These are phyloP conservation scores for Epinotia nisella DNA, from an alignment of 2,888 invertebrate genomes.

Conservation along the genomic window DNA sequence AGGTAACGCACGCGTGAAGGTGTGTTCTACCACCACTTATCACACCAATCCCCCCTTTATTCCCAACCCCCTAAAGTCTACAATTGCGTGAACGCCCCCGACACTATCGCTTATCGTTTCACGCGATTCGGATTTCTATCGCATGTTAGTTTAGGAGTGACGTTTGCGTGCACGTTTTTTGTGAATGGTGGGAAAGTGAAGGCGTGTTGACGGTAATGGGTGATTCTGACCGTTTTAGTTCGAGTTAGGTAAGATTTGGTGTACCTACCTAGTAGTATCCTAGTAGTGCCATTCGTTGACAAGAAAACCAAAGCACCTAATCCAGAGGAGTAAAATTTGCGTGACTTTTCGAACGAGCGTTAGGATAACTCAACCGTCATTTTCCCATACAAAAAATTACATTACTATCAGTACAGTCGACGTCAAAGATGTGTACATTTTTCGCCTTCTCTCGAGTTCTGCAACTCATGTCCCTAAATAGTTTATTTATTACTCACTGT, in stretches of 20 bases:
- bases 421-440: no score
- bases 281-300: neutral
- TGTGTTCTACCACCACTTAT: constrained; percentile 5
- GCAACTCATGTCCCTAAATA: no score
- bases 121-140: constrained; percentile 1
- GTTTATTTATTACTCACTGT: no score
- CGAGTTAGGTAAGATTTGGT: constrained; percentile 3
- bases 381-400: no score
- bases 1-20: constrained; percentile 29
- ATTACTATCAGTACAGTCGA: no score
- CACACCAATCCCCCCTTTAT: constrained; percentile 14
- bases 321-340: neutral
- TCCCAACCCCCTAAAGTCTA: neutral
- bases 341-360: no score
- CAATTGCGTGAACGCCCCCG: neutral
- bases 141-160: neutral
- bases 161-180: constrained; percentile 1
- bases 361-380: no score
- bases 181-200: constrained; percentile 33
- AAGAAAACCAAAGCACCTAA: neutral
- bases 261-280: neutral
- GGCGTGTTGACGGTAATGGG: constrained; percentile 27
- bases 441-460: no score
- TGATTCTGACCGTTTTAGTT: constrained; percentile 20
- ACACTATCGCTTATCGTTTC: constrained; percentile 8